phyloP scores from a whole-genome alignment of 2,113 vertebrate genomes.

The Prionailurus bengalensis region DNA sequence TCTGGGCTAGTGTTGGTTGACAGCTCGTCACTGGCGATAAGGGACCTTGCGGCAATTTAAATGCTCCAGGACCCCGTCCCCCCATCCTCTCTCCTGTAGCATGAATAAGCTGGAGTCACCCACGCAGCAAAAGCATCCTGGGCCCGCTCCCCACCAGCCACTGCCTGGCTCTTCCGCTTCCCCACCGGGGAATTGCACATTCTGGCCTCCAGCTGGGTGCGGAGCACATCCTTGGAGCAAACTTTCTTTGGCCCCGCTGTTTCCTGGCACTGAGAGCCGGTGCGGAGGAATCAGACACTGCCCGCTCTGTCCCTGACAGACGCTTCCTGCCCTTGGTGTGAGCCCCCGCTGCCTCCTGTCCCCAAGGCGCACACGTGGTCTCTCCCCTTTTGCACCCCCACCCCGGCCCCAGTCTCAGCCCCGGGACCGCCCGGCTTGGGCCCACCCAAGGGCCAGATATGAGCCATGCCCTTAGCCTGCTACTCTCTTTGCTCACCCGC shows the following conservation, averaged over 20 bases:
- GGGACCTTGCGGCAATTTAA: background rate
- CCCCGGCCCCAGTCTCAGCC: background rate
- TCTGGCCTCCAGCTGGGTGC: background rate
- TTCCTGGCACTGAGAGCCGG: background rate
- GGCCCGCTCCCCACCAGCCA: background rate
- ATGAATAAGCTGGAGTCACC: background rate
- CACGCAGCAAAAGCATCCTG: background rate
- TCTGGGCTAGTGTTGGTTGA: background rate
- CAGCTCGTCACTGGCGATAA: background rate
- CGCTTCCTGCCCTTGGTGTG: background rate
- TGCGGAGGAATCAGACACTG: background rate
- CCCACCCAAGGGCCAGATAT: background rate
- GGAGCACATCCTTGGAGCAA: background rate
- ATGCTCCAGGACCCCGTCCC: background rate
- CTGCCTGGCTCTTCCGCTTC: background rate
- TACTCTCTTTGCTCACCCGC: background rate
- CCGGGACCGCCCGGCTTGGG: background rate
- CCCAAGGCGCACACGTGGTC: background rate
- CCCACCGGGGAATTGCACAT: background rate
- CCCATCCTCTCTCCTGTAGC: background rate
- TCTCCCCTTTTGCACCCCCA: background rate
- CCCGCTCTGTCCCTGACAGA: background rate
- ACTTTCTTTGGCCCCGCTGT: background rate
- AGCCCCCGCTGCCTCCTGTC: background rate
- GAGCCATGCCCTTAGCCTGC: background rate